These are phyloP conservation scores for Acrocephalus kingi DNA, from an alignment of 2,113 vertebrate species.

Conservation along the genomic window DNA sequence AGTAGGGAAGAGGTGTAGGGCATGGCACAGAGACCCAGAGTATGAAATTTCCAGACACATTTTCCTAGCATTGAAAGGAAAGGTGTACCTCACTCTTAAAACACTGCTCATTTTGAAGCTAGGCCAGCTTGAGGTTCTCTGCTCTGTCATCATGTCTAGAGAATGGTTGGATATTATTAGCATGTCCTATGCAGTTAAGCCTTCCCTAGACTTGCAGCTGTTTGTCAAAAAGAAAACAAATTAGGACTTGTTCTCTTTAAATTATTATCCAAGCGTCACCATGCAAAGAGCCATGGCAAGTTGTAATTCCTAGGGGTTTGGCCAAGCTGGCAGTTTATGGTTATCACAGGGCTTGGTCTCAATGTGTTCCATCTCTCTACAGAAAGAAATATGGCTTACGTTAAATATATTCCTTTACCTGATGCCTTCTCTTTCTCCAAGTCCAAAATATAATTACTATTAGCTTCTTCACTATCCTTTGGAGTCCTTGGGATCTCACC, in stretches of 20 bases:
- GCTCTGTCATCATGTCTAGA: neutral
- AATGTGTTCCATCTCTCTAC: neutral
- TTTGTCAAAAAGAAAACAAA: neutral
- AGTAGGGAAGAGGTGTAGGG: neutral
- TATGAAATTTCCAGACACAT: neutral
- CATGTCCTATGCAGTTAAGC: neutral
- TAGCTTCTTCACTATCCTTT: neutral
- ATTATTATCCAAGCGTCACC: neutral
- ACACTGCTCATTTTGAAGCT: neutral
- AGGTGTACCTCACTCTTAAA: neutral
- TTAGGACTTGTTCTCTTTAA: neutral
- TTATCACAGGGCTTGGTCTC: neutral
- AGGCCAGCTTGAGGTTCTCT: neutral
- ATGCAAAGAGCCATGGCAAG: neutral
- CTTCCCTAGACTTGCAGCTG: neutral
- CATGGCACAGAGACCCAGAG: neutral
- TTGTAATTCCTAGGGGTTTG: neutral
- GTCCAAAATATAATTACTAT: conserved; percentile 13
- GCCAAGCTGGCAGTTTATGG: neutral
- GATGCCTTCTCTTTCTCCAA: neutral
- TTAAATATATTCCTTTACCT: neutral
- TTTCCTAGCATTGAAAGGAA: neutral
- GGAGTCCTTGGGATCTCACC: neutral
- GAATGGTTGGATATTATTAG: neutral
- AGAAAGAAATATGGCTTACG: neutral